Conservation (phyloP, 92 coral and sea anemone species). For the Epizoanthus fatuus region DNA sequence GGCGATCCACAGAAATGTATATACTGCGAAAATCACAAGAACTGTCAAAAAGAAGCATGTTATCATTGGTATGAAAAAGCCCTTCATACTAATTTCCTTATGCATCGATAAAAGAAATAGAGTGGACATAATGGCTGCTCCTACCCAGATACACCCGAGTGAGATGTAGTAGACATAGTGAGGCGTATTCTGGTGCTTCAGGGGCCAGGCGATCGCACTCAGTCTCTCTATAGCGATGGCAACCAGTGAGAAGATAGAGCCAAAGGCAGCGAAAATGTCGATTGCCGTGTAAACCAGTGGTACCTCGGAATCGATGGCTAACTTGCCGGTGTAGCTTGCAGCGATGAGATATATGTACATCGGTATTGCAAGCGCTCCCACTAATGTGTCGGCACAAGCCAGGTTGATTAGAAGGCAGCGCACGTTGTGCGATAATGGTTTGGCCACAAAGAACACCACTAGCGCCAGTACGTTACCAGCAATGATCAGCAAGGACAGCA, state of each 20-base stretch:
- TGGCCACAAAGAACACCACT: constrained; percentile 21
- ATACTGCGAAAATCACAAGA: constrained; percentile 14
- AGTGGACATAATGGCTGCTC: constrained; percentile 7
- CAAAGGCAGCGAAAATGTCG: constrained; percentile 40
- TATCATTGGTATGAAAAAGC: constrained; percentile 39
- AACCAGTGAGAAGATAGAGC: constrained; percentile 32
- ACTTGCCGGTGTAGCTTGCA: background rate
- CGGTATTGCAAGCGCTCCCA: constrained; percentile 19
- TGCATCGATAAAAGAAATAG: background rate
- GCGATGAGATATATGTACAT: constrained; percentile 13
- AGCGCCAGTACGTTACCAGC: constrained; percentile 32
- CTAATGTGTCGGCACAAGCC: constrained; percentile 33
- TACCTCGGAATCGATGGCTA: background rate
- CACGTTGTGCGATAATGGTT: constrained; percentile 25
- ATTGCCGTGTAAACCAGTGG: constrained; percentile 28
- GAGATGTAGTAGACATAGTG: background rate
- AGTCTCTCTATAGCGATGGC: constrained; percentile 37
- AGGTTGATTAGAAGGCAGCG: constrained; percentile 38
- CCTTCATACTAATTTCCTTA: background rate
- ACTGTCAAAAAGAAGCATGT: constrained; percentile 15
- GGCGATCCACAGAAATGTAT: constrained; percentile 12
- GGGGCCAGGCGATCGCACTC: constrained; percentile 10
- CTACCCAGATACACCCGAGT: constrained; percentile 11
- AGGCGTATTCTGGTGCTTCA: background rate
- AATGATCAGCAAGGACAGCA: constrained; percentile 11